Conservation (phyloP, 2,888 invertebrate genomes). For the Sphinx pinastri region DNA sequence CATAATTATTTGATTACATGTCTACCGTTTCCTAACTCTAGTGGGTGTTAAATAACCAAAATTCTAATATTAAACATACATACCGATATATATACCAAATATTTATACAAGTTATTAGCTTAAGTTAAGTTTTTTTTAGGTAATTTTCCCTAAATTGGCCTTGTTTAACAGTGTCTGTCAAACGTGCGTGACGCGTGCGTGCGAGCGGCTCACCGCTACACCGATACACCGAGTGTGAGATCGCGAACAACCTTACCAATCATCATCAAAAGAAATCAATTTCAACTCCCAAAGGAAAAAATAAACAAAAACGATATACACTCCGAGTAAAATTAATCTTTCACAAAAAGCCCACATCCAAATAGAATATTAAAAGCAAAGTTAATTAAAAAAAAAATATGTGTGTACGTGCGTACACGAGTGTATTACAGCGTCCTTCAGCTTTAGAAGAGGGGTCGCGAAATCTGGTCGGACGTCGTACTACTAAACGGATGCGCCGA, state of each 20-base stretch:
- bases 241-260: constrained; percentile 50
- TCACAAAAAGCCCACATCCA: constrained; percentile 80
- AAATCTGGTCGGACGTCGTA: constrained; percentile 48
- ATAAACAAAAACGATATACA: constrained; percentile 35
- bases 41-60: constrained; percentile 83
- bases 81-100: constrained; percentile 83
- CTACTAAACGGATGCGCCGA: constrained; percentile 39
- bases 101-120: constrained; percentile 84
- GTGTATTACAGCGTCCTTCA: constrained; percentile 52
- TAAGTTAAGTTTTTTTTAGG: constrained; percentile 82
- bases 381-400: constrained; percentile 52
- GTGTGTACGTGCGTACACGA: constrained; percentile 58
- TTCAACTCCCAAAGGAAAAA: constrained; percentile 53
- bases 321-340: constrained; percentile 60
- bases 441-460: constrained; percentile 62
- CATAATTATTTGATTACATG: constrained; percentile 81
- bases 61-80: constrained; percentile 84
- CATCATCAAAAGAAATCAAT: constrained; percentile 78
- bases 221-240: constrained; percentile 41
- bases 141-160: constrained; percentile 81
- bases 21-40: constrained; percentile 82
- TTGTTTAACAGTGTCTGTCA: constrained; percentile 79
- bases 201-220: constrained; percentile 38
- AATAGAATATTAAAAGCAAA: constrained; percentile 73
- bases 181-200: constrained; percentile 56